Conservation (phyloP, 2,888 invertebrate species). For the Branchinecta sandiegonensis region DNA sequence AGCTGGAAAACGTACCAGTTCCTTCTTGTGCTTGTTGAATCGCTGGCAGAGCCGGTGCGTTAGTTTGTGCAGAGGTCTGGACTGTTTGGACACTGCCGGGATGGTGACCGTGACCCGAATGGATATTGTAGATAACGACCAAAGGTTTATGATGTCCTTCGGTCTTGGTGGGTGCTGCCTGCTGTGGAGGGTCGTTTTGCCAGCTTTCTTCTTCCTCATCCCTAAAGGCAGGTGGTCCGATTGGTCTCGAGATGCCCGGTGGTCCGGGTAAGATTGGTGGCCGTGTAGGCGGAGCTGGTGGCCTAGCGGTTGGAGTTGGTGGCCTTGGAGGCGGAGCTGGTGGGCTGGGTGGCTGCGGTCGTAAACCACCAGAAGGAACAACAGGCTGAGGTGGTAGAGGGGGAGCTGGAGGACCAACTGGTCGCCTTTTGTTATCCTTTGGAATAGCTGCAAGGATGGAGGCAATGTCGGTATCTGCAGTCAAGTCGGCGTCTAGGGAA, state of each 20-base stretch:
- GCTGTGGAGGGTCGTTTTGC: no score
- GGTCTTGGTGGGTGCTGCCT: neutral
- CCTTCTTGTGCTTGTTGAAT: no score
- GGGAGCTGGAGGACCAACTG: conserved; percentile 21
- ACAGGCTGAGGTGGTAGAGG: neutral
- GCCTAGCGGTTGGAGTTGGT: conserved; percentile 16
- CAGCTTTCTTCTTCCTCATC: no score
- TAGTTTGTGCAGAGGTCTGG: no score
- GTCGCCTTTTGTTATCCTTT: neutral
- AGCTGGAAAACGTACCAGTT: no score
- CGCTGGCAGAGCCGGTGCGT: no score
- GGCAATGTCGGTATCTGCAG: conserved; percentile 22
- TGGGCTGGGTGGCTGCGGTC: neutral
- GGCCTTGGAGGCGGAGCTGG: conserved; percentile 16
- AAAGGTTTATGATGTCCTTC: conserved; percentile 5
- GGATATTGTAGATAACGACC: neutral
- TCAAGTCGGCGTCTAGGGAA: conserved; percentile 21
- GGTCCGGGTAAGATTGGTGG: conserved; percentile 4
- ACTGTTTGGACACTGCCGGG: no score
- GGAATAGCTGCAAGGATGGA: conserved; percentile 21
- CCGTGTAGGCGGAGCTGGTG: conserved; percentile 15
- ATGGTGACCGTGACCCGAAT: neutral
- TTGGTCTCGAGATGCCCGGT: conserved; percentile 1
- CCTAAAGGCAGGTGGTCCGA: neutral
- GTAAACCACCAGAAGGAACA: neutral